Percentiles rank a stretch among this genome's conserved stretches.
These are phyloP conservation scores for Petrocephalus microphthalmus DNA, from an alignment of 2,113 vertebrate genomes.

Conservation along the genomic window DNA sequence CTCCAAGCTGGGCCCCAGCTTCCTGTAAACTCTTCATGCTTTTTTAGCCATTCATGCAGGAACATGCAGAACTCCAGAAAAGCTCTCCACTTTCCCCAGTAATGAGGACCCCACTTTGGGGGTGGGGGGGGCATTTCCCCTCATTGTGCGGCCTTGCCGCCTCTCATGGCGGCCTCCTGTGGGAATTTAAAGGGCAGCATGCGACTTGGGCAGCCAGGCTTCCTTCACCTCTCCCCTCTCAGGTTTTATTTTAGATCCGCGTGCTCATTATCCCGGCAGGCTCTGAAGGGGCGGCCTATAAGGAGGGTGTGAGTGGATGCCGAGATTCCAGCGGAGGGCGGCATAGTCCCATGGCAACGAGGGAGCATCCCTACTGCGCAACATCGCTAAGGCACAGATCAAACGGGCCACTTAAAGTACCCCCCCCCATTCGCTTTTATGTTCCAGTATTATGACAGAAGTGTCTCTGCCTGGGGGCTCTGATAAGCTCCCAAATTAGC, in stretches of 20 bases:
- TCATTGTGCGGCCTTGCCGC: background rate
- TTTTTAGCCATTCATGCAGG: background rate
- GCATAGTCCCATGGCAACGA: constrained; percentile 22
- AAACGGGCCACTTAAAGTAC: constrained; percentile 31
- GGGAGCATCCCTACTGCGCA: constrained; percentile 30
- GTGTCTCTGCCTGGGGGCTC: constrained; percentile 28
- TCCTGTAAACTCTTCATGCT: background rate
- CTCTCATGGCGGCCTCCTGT: background rate
- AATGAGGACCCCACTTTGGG: background rate
- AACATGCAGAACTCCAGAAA: background rate
- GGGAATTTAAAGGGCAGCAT: background rate
- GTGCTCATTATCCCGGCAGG: background rate
- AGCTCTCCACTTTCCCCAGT: background rate
- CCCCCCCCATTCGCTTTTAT: constrained; percentile 28
- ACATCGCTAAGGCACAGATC: constrained; percentile 28
- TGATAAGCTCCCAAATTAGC: constrained; percentile 29
- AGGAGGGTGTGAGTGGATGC: background rate
- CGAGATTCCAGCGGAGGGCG: constrained; percentile 16
- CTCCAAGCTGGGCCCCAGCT: background rate
- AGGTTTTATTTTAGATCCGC: constrained; percentile 7
- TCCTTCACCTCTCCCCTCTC: background rate
- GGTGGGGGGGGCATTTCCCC: background rate
- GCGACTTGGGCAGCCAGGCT: background rate
- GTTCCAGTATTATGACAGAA: constrained; percentile 25
- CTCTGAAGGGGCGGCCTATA: background rate